Base-by-base conservation (phyloP, 1,140 invertebrate genomes). In the Drosophila simulans region DNA sequence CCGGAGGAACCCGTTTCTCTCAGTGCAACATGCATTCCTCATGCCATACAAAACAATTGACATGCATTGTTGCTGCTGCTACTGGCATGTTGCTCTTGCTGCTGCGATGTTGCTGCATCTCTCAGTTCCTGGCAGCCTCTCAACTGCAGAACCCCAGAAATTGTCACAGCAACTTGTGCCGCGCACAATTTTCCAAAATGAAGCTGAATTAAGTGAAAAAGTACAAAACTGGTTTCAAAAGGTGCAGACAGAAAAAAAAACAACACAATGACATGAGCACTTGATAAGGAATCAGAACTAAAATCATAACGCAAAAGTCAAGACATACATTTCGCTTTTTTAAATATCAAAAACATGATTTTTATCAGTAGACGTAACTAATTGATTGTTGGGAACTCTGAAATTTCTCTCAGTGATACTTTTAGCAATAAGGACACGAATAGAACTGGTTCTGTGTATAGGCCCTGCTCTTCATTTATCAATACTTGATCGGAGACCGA, bases 21-120 rank as follows among this genome's bases (percentile, higher is more conserved):
- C 66, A 49, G 51, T 69, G 66, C 84, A 88, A 85, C 85, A 90
- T 77, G 85, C 86, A 90, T 90, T 90, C 86, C 82, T 82, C 60
- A 57, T 90, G 86, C 81, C 86, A 86, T 76, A 90, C 84, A 89
- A 80, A 89, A 88, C 84, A 88, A 88, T 89, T 88, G 84, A 89
- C 84, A 89, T 83, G 84, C 76, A 80, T 84, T 88, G 77, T 89
- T 64, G 80, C 48, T 77, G 65, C 40, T 60, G 60, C 34, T 64
- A 43, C 22, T 40, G 53, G 42, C 31, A 12, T 45, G 45, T 46
- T 64, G 75, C 49, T 60, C 40, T 34, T 43, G 58, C 56, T 52
- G 55, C 22, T 46, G 25, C 4, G 48, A 34, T 51, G 25, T 34
- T 51, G 57, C 56, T 62, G 55, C 45, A 65, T 45, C 62, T 69